Conservation (phyloP, 1,140 invertebrate genomes). For the Hypothenemus hampei region DNA sequence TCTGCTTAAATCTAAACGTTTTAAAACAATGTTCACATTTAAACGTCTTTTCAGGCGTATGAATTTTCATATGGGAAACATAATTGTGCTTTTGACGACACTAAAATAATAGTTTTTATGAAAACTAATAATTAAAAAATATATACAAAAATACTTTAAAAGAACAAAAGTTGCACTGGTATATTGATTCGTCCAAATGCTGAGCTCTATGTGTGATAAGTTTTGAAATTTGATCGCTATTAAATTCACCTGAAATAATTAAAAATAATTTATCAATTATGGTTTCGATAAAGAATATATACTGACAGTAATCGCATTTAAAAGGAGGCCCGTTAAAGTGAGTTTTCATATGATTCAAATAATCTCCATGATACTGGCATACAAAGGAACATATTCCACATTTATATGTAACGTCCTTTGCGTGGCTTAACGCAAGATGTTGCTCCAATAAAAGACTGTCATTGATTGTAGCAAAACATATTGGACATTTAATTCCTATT, state of each 20-base stretch:
- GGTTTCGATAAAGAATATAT: background rate
- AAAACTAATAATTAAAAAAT: background rate
- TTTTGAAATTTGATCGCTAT: conserved; percentile 41
- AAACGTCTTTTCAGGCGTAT: conserved; percentile 41
- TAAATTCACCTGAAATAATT: conserved; percentile 37
- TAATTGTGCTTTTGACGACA: conserved; percentile 53
- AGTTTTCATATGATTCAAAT: conserved; percentile 59
- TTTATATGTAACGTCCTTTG: conserved; percentile 55
- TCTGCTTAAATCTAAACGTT: conserved; percentile 45
- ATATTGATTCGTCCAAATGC: conserved; percentile 44
- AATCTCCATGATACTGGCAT: conserved; percentile 59
- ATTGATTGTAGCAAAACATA: conserved; percentile 51
- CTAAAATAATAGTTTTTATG: conserved; percentile 13
- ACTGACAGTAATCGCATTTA: conserved; percentile 58
- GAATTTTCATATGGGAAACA: conserved; percentile 42
- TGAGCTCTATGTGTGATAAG: conserved; percentile 41
- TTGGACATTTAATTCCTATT: conserved; percentile 48
- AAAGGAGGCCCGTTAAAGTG: conserved; percentile 62
- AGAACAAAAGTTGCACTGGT: conserved; percentile 49
- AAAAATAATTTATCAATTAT: conserved; percentile 1
- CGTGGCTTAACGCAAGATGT: conserved; percentile 52
- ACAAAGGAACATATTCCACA: conserved; percentile 61
- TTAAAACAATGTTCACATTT: conserved; percentile 45
- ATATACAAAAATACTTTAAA: conserved; percentile 41
- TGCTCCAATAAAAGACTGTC: conserved; percentile 48